Conservation (phyloP, 2,113 vertebrate species). For the Zootoca vivipara region DNA sequence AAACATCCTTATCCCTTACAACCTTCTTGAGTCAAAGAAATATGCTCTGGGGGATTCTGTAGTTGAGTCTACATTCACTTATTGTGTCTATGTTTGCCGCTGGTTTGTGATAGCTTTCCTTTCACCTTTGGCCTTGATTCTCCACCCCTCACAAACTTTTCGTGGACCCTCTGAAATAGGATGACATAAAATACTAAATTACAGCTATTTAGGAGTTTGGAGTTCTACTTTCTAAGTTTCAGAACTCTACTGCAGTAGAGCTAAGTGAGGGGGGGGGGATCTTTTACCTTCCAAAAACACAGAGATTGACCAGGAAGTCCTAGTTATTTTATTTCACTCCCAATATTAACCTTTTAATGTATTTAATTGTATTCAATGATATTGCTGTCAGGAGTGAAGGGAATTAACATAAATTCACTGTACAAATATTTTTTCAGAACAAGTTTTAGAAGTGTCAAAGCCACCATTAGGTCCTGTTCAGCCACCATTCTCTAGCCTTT, state of each 20-base stretch:
- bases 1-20: background rate
- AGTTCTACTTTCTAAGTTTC: background rate
- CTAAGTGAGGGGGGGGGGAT: background rate
- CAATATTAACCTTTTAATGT: background rate
- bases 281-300: background rate
- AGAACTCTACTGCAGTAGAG: background rate
- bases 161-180: background rate
- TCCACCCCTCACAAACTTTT: background rate
- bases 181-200: background rate
- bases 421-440: background rate
- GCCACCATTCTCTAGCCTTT: background rate
- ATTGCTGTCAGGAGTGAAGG: background rate
- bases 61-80: constrained; percentile 1
- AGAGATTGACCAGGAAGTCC: background rate
- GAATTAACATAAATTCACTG: background rate
- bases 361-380: background rate
- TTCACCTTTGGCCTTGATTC: background rate
- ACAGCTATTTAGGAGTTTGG: background rate
- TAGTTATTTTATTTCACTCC: background rate
- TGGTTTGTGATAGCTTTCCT: background rate
- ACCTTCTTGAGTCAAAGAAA: constrained; percentile 21
- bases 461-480: background rate
- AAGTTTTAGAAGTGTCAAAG: background rate
- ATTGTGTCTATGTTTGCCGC: background rate
- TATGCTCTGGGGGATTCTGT: background rate